Percentiles rank a stretch among this genome's conserved stretches.
Conservation (phyloP, 2,113 vertebrate genomes). For the Pelmatolapia mariae region DNA sequence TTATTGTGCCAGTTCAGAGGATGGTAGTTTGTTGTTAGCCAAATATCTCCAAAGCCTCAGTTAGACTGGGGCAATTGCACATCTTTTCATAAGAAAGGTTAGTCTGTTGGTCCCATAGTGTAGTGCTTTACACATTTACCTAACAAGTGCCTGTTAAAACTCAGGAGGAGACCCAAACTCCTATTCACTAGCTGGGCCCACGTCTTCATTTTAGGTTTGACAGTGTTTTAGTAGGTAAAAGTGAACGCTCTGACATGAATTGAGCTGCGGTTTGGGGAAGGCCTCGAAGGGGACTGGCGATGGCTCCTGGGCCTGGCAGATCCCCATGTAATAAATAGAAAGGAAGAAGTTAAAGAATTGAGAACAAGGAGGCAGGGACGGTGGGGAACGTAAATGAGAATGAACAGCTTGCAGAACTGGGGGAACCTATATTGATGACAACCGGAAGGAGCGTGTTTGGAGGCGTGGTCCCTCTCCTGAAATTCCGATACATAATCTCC, state of each 20-base stretch:
- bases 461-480: fast-evolving
- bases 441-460: not conserved
- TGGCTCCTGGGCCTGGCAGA: fast-evolving
- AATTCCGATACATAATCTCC: not conserved
- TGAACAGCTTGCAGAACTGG: not conserved
- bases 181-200: not conserved
- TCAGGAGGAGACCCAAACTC: not conserved
- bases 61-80: not conserved
- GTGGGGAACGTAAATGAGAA: fast-evolving
- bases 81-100: not conserved
- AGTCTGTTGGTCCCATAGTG: not conserved
- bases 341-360: not conserved
- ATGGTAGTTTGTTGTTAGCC: not conserved
- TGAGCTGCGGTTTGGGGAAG: fast-evolving
- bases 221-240: not conserved
- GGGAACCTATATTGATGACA: not conserved
- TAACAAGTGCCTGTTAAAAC: not conserved
- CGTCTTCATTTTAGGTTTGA: not conserved
- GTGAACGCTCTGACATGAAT: not conserved
- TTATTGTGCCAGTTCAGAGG: not conserved
- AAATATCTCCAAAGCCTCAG: not conserved
- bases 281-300: not conserved
- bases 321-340: fast-evolving
- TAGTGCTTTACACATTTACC: not conserved
- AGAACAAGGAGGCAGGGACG: fast-evolving